Evolutionary conservation across 2,888 invertebrate genomes (phyloP).

Genomic region (Acrocyrtus sp.): DNA sequence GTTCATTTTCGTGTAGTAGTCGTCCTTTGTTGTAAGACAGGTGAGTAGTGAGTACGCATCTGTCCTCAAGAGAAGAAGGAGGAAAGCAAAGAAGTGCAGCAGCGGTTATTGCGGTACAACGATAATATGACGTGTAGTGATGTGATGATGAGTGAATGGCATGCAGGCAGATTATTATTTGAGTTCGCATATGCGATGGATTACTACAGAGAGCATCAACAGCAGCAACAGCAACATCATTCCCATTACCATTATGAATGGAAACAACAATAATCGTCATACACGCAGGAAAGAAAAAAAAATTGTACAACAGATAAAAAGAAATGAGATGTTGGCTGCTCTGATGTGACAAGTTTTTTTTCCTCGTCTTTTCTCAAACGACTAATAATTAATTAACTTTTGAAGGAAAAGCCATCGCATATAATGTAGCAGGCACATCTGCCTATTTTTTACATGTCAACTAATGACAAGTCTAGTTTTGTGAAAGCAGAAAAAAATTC

Average conservation of each 20-base stretch:
- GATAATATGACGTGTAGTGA: neutral
- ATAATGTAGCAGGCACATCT: neutral
- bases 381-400: neutral
- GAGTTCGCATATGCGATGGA: too few relatives aligned
- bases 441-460: neutral
- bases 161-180: too few relatives aligned
- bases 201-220: too few relatives aligned
- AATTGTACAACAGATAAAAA: conserved; percentile 1
- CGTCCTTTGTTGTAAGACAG: too few relatives aligned
- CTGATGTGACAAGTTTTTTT: conserved; percentile 24
- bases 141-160: neutral
- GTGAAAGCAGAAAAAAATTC: neutral
- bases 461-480: neutral
- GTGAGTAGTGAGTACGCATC: too few relatives aligned
- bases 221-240: too few relatives aligned
- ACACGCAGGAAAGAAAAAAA: neutral
- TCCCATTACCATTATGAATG: too few relatives aligned
- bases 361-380: neutral
- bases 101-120: too few relatives aligned
- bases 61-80: too few relatives aligned
- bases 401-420: neutral
- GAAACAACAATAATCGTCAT: neutral
- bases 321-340: conserved; percentile 5
- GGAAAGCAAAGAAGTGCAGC: too few relatives aligned
- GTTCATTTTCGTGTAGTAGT: too few relatives aligned